Base-by-base conservation (phyloP, 2,797 vertebrate species). In the Podarcis lilfordi region DNA sequence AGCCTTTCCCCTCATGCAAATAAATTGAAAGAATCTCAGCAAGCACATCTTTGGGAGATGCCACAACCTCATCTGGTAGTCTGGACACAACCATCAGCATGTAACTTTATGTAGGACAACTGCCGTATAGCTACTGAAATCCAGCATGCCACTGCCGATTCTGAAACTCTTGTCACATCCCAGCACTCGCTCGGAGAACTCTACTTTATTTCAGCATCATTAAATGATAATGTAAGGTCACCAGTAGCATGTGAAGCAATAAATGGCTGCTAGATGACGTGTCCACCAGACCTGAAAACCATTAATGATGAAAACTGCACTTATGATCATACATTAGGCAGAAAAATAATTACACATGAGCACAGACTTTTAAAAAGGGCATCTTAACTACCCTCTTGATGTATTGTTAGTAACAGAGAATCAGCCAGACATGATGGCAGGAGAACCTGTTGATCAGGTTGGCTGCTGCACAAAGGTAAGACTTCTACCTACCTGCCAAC, bases 181-280 rank as follows among this genome's bases (percentile, higher is more conserved):
- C 68, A 66, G 85, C 11, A n/a, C 59, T 40, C 40, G 3, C 93
- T 64, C 89, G 64, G 89, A 89, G 89, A 84, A 0, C 0, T 86
- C 92, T 59, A 68, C 83, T 89, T 93, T 66, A 91, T 94, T 94
- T 92, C 91, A 93, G 43, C 80, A 77, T 86, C 86, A 80, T 93
- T 93, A 91, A 92, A 88, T 82, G 84, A 87, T 80, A 91, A 75
- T 66, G 78, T 64, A 82, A 3, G 35, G 87, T 88, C 81, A 59
- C 0, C 0, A 90, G 81, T 85, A 88, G 71, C n/a, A 78, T 55
- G 61, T 0, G 3, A 91, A 66, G 87, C 50, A 89, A 89, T 90
- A 90, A 89, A 0, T 69, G 45, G 61, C 76, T 91, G 43, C 61
- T 87, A 89, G 86, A 50, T 77, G 84, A 94, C 90, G 59, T 0